Conservation (phyloP, 1,140 invertebrate genomes). For the Pentalonia nigronervosa region DNA sequence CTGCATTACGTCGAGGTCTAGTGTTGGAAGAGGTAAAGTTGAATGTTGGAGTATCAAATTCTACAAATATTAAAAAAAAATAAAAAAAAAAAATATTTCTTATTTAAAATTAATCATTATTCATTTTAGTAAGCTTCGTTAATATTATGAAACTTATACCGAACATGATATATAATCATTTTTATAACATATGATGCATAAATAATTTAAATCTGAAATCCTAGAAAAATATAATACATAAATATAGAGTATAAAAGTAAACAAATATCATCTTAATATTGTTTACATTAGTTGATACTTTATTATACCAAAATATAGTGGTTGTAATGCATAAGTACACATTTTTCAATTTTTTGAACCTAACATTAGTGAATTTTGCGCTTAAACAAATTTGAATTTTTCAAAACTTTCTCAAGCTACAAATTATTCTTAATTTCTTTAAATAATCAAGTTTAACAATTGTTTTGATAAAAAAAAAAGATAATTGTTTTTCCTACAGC, state of each 20-base stretch:
- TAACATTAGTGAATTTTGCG: too few species aligned
- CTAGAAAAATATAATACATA: not conserved
- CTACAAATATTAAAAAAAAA: slow-evolving; percentile 15
- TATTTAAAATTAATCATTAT: too few species aligned
- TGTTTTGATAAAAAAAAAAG: too few species aligned
- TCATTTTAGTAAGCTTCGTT: not conserved
- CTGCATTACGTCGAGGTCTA: slow-evolving; percentile 22
- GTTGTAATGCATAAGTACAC: too few species aligned
- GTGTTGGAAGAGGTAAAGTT: slow-evolving; percentile 19
- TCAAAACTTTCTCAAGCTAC: too few species aligned
- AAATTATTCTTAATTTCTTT: too few species aligned
- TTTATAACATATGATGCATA: not conserved
- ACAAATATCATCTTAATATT: not conserved
- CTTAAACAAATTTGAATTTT: too few species aligned
- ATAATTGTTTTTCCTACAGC: too few species aligned
- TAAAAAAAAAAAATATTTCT: not conserved
- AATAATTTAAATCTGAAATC: too few species aligned
- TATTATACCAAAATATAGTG: not conserved
- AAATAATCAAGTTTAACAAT: too few species aligned
- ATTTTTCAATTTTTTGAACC: too few species aligned
- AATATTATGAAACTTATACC: not conserved
- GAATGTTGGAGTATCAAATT: slow-evolving; percentile 44
- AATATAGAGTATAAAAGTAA: not conserved
- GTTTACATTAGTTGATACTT: not conserved
- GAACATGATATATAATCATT: not conserved